Percentiles rank a stretch among this genome's conserved stretches.
These are phyloP conservation scores for Odocoileus hemionus DNA, from an alignment of 2,113 vertebrate species.

Conservation along the genomic window DNA sequence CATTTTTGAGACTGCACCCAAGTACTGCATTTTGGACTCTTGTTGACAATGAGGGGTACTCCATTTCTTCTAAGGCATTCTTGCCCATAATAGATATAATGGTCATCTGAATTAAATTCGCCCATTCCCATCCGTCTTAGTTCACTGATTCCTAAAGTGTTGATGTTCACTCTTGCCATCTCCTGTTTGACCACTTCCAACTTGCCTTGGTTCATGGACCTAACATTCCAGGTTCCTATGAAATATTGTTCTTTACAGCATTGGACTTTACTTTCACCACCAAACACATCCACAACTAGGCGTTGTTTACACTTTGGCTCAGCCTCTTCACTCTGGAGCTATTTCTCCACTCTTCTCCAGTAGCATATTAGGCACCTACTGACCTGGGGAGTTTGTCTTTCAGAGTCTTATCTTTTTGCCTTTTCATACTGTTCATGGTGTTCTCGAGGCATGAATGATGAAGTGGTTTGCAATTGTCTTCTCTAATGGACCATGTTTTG, in stretches of 20 bases:
- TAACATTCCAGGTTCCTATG: background rate
- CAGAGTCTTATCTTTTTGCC: background rate
- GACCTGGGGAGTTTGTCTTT: background rate
- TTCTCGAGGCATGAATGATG: background rate
- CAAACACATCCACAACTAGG: background rate
- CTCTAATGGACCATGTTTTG: background rate
- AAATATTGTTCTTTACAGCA: background rate
- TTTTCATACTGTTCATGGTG: background rate
- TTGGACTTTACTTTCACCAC: background rate
- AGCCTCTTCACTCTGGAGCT: background rate
- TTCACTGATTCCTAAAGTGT: background rate
- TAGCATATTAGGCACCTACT: background rate
- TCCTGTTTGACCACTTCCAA: background rate
- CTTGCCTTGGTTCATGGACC: background rate
- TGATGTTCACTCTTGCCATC: background rate
- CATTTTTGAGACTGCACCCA: background rate
- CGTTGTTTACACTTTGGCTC: background rate
- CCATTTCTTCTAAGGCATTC: background rate
- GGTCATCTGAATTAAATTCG: fast-evolving
- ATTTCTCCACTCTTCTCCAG: background rate
- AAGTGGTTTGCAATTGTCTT: background rate
- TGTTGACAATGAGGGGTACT: background rate
- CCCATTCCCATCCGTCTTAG: background rate
- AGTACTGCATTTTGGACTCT: background rate
- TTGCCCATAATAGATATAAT: background rate